These are phyloP conservation scores for Polyommatus iphigenia DNA, from an alignment of 2,888 invertebrate species.

Conservation along the genomic window DNA sequence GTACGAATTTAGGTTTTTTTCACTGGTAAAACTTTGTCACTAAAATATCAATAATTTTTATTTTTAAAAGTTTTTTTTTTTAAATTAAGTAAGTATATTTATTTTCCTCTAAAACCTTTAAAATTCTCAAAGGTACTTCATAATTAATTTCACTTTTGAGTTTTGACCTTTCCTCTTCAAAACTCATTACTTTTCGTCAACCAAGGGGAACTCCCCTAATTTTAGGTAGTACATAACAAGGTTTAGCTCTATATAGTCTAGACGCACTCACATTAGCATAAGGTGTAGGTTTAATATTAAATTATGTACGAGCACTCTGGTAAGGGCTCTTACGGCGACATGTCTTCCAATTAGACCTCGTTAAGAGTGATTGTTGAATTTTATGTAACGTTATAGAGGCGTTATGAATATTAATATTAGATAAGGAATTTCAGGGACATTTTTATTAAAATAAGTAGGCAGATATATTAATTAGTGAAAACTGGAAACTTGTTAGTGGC, in stretches of 20 bases:
- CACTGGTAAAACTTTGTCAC: neutral
- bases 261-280: slow-evolving; percentile 28
- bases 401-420: slow-evolving; percentile 15
- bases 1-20: neutral
- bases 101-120: too few species aligned
- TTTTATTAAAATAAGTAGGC: neutral
- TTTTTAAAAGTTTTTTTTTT: too few species aligned
- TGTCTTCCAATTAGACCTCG: slow-evolving; percentile 27
- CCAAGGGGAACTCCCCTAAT: slow-evolving; percentile 1
- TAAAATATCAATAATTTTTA: too few species aligned
- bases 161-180: neutral
- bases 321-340: slow-evolving; percentile 6
- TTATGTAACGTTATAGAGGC: slow-evolving; percentile 1
- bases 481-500: too few species aligned
- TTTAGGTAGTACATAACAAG: neutral
- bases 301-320: slow-evolving; percentile 23
- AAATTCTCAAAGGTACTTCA: neutral
- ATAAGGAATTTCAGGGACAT: neutral
- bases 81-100: too few species aligned
- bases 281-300: slow-evolving; percentile 15
- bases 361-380: slow-evolving; percentile 20
- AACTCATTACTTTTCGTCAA: neutral
- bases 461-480: too few species aligned
- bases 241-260: neutral
- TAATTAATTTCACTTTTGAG: neutral